Conservation (phyloP, 2,888 invertebrate genomes). For the Athripsodes cinereus region DNA sequence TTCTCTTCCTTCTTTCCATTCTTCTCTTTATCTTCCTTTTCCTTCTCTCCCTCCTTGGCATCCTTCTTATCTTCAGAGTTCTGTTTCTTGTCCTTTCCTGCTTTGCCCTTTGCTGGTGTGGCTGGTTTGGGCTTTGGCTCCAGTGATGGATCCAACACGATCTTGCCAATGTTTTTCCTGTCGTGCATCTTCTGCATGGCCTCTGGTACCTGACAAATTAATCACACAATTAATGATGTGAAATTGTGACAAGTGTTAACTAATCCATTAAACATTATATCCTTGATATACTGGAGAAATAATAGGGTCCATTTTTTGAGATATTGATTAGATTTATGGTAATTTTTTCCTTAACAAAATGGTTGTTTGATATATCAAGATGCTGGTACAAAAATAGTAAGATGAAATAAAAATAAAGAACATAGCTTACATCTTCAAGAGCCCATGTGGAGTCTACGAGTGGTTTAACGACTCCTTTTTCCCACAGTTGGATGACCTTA, state of each 20-base stretch:
- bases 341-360: too few relatives aligned
- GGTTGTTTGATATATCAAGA: too few relatives aligned
- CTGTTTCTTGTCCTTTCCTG: constrained; percentile 66
- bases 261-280: too few relatives aligned
- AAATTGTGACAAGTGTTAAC: too few relatives aligned
- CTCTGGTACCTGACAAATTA: constrained; percentile 63
- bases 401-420: too few relatives aligned
- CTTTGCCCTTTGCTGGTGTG: constrained; percentile 69
- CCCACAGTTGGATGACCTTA: constrained; percentile 69
- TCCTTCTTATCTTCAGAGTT: constrained; percentile 63
- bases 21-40: constrained; percentile 42
- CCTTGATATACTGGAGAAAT: too few relatives aligned
- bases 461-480: constrained; percentile 73
- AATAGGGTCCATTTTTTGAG: too few relatives aligned
- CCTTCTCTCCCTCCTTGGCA: constrained; percentile 43
- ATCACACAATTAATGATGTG: not conserved
- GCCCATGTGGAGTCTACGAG: constrained; percentile 82
- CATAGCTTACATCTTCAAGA: constrained; percentile 78
- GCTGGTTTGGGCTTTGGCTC: constrained; percentile 76
- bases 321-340: too few relatives aligned
- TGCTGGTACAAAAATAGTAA: too few relatives aligned
- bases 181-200: constrained; percentile 93
- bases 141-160: constrained; percentile 73
- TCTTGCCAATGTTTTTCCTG: constrained; percentile 84
- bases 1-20: constrained; percentile 33